Conservation (phyloP, 2,888 invertebrate species). For the Papilio protenor region DNA sequence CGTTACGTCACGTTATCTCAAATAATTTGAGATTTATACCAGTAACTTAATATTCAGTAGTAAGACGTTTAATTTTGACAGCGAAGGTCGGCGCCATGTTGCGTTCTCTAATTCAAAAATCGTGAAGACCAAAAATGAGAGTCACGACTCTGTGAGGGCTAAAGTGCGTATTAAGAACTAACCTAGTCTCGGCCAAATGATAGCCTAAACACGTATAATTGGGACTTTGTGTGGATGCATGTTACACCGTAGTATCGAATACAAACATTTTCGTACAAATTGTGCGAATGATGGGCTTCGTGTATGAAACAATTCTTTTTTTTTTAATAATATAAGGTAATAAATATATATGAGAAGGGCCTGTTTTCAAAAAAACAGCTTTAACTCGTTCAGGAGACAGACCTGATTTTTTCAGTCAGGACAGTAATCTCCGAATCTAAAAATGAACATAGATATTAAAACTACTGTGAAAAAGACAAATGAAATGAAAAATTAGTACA, state of each 20-base stretch:
- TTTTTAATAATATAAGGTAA: too few relatives aligned
- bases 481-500: too few relatives aligned
- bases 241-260: slow-evolving; percentile 55
- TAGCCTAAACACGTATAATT: slow-evolving; percentile 69
- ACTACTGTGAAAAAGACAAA: too few relatives aligned
- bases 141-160: slow-evolving; percentile 65
- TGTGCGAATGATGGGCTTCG: neutral
- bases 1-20: neutral
- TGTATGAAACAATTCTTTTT: too few relatives aligned
- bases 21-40: neutral
- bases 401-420: too few relatives aligned
- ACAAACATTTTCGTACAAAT: slow-evolving; percentile 10
- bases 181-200: slow-evolving; percentile 68
- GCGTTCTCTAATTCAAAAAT: slow-evolving; percentile 59
- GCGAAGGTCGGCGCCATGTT: slow-evolving; percentile 45
- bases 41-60: slow-evolving; percentile 1
- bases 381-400: too few relatives aligned
- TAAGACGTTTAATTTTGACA: slow-evolving; percentile 39
- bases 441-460: too few relatives aligned
- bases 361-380: too few relatives aligned
- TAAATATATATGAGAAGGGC: too few relatives aligned
- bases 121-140: slow-evolving; percentile 60
- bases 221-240: slow-evolving; percentile 52
- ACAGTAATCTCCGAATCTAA: too few relatives aligned
- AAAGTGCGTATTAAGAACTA: slow-evolving; percentile 63